A percentile compares a stretch with the other conserved stretches of the same genome.
phyloP scores from a whole-genome alignment of 2,113 vertebrate species.

The Calidris pygmaea region DNA sequence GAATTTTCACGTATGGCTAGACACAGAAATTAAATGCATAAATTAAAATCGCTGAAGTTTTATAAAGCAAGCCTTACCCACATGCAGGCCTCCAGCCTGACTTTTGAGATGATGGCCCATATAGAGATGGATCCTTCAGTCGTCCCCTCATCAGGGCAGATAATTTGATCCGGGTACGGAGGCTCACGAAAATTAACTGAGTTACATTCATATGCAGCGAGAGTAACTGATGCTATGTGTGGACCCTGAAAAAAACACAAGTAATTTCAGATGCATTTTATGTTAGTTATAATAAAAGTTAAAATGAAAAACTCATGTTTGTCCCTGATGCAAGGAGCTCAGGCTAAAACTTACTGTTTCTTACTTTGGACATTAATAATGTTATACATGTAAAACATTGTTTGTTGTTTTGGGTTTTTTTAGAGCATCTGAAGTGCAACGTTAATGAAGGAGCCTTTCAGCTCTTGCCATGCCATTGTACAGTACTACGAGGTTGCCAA shows the following conservation, averaged over 20 bases:
- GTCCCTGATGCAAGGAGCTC: background rate
- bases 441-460: background rate
- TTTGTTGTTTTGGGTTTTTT: background rate
- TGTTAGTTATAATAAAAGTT: background rate
- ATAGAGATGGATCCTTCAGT: slow-evolving; percentile 83
- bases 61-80: slow-evolving; percentile 85
- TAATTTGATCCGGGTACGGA: slow-evolving; percentile 94
- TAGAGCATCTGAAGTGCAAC: background rate
- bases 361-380: background rate
- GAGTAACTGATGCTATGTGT: slow-evolving; percentile 97
- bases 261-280: background rate
- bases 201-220: slow-evolving; percentile 97
- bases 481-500: background rate
- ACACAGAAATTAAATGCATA: fast-evolving
- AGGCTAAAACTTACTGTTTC: background rate
- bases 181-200: slow-evolving; percentile 97
- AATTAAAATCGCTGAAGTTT: background rate
- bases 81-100: slow-evolving; percentile 98
- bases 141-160: slow-evolving; percentile 84
- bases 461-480: background rate
- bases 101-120: slow-evolving; percentile 98
- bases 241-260: slow-evolving; percentile 83
- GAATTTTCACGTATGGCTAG: background rate
- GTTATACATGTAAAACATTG: background rate
- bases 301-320: background rate